Percentiles rank a stretch among this genome's conserved stretches.
phyloP scores from a whole-genome alignment of 23 tunicate genomes.

The Phallusia fumigata region DNA sequence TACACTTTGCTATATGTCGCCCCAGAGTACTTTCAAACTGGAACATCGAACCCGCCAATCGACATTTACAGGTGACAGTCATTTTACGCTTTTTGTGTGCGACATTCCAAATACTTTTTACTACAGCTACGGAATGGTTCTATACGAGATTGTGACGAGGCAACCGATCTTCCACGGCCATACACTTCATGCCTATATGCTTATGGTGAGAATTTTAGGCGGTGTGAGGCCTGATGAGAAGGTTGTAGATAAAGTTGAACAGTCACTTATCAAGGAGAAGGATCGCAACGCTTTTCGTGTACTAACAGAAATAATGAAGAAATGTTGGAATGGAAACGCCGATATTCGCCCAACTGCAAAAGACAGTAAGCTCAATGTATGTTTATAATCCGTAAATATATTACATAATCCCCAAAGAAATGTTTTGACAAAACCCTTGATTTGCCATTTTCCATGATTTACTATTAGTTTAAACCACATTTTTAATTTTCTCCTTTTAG shows the following conservation, averaged over 20 bases:
- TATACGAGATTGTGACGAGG: not conserved
- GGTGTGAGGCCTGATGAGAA: not conserved
- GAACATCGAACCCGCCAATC: not conserved
- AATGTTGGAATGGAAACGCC: not conserved
- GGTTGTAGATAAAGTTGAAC: not conserved
- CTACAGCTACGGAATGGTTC: not conserved
- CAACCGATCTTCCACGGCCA: not conserved
- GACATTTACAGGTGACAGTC: not conserved
- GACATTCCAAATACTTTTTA: not conserved
- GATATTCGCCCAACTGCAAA: not conserved
- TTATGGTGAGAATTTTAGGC: not conserved
- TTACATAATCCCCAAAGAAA: too few relatives aligned
- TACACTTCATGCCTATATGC: not conserved
- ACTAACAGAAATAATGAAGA: not conserved
- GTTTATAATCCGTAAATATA: not conserved
- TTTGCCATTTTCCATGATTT: too few relatives aligned
- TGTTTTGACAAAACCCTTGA: too few relatives aligned
- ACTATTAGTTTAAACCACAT: too few relatives aligned
- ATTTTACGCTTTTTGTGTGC: not conserved
- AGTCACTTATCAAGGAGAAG: not conserved
- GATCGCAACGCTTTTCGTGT: not conserved
- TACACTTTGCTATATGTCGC: not conserved
- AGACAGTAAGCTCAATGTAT: not conserved
- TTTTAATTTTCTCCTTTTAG: too few relatives aligned
- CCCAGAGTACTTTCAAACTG: not conserved